phyloP scores from a whole-genome alignment of 2,797 vertebrate species.

The Merluccius polli region DNA sequence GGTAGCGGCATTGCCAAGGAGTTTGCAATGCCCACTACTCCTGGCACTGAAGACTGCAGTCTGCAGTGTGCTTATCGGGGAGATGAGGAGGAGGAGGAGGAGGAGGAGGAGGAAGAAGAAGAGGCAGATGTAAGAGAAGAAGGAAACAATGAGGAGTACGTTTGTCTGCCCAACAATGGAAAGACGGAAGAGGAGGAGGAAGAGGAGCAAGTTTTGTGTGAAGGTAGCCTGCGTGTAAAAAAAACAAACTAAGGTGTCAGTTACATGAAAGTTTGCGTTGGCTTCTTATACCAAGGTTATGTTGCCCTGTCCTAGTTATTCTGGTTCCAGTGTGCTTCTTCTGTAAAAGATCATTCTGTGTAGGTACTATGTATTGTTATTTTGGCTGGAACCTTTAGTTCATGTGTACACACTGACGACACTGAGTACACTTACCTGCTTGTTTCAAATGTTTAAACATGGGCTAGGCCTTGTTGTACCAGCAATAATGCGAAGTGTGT shows the following conservation, averaged over 20 bases:
- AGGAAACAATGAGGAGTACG: slow-evolving; percentile 39
- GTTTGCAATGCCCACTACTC: slow-evolving; percentile 26
- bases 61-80: slow-evolving; percentile 34
- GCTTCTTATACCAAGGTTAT: background rate
- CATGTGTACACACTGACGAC: slow-evolving; percentile 5
- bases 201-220: slow-evolving; percentile 50
- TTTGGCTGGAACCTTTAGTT: background rate
- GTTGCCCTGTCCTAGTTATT: background rate
- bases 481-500: background rate
- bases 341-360: background rate
- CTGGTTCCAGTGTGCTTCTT: background rate
- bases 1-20: slow-evolving; percentile 23
- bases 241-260: background rate
- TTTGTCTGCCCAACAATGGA: slow-evolving; percentile 33
- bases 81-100: slow-evolving; percentile 16
- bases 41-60: slow-evolving; percentile 32
- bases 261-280: background rate
- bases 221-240: slow-evolving; percentile 19
- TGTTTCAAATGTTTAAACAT: slow-evolving; percentile 38
- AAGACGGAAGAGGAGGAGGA: slow-evolving; percentile 49
- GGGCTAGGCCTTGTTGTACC: slow-evolving; percentile 18
- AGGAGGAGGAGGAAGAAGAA: slow-evolving; percentile 25
- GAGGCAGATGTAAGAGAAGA: slow-evolving; percentile 2
- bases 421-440: slow-evolving; percentile 15
- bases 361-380: background rate